Percentiles rank a stretch among this genome's conserved stretches.
These are phyloP conservation scores for Schrankia costaestrigalis DNA, from an alignment of 2,888 invertebrate genomes.

Conservation along the genomic window DNA sequence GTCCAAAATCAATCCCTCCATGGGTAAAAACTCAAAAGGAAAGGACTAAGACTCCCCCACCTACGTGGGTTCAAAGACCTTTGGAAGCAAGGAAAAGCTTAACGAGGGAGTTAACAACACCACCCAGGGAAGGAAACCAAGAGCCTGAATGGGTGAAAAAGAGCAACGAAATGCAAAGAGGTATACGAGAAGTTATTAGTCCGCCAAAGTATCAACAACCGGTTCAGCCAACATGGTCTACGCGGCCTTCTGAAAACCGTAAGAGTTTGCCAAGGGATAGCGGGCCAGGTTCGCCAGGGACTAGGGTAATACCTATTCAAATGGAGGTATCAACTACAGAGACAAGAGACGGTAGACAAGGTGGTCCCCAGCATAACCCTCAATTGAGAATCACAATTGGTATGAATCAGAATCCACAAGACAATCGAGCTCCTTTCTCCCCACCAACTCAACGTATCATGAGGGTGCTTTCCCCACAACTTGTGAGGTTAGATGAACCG, in stretches of 20 bases:
- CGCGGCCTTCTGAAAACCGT: conserved; percentile 68
- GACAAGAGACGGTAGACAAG: conserved; percentile 52
- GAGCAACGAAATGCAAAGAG: conserved; percentile 66
- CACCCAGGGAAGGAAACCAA: conserved; percentile 60
- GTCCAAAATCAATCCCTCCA: conserved; percentile 69
- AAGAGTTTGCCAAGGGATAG: conserved; percentile 67
- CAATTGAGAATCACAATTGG: conserved; percentile 72
- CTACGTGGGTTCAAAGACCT: conserved; percentile 68
- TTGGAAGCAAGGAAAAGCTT: conserved; percentile 61
- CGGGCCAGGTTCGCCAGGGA: conserved; percentile 50
- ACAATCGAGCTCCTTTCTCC: conserved; percentile 53
- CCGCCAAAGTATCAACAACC: conserved; percentile 69
- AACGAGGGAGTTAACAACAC: conserved; percentile 64
- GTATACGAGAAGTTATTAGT: conserved; percentile 62
- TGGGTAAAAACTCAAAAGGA: conserved; percentile 75
- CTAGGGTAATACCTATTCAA: conserved; percentile 84
- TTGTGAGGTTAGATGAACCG: conserved; percentile 71
- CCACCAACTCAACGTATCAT: conserved; percentile 77
- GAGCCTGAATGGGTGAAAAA: conserved; percentile 74
- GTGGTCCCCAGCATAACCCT: conserved; percentile 54
- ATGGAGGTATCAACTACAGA: conserved; percentile 79
- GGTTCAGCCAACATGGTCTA: conserved; percentile 70
- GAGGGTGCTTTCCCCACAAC: conserved; percentile 74
- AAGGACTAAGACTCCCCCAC: conserved; percentile 75
- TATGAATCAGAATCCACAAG: conserved; percentile 58